Conservation (phyloP, 2,113 vertebrate genomes). For the Bujurquina vittata region DNA sequence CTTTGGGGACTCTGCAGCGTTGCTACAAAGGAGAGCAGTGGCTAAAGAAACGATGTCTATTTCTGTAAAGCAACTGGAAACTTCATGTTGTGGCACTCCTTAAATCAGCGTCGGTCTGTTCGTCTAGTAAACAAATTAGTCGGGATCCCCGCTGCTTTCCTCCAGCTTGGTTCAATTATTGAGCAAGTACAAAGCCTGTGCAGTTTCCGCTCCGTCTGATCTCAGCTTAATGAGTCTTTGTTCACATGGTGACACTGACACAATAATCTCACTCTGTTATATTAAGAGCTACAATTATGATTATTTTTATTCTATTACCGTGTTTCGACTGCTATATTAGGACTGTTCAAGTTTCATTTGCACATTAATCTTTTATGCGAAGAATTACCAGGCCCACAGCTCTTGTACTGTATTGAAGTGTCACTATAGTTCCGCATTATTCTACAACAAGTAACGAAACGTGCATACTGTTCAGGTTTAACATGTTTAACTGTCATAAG, state of each 20-base stretch:
- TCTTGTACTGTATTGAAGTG: neutral
- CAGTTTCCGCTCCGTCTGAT: neutral
- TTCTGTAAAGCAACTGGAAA: neutral
- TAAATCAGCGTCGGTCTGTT: neutral
- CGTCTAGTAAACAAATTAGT: neutral
- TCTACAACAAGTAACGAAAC: neutral
- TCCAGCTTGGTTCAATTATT: neutral
- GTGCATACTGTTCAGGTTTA: neutral
- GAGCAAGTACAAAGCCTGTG: neutral
- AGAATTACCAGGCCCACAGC: neutral
- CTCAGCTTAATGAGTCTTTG: neutral
- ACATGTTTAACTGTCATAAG: neutral
- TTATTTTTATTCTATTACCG: neutral
- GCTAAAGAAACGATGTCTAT: neutral
- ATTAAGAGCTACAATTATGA: neutral
- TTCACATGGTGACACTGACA: neutral
- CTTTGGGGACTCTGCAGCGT: neutral
- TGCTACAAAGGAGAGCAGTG: neutral
- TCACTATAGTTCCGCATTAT: neutral
- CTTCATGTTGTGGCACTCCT: neutral
- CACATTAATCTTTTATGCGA: neutral
- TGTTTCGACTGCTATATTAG: neutral
- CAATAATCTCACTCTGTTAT: neutral
- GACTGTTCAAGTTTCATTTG: neutral
- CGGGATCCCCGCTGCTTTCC: neutral